These are phyloP conservation scores for Scolopax bukidnonensis DNA, from an alignment of 2,797 vertebrate genomes.

Conservation along the genomic window DNA sequence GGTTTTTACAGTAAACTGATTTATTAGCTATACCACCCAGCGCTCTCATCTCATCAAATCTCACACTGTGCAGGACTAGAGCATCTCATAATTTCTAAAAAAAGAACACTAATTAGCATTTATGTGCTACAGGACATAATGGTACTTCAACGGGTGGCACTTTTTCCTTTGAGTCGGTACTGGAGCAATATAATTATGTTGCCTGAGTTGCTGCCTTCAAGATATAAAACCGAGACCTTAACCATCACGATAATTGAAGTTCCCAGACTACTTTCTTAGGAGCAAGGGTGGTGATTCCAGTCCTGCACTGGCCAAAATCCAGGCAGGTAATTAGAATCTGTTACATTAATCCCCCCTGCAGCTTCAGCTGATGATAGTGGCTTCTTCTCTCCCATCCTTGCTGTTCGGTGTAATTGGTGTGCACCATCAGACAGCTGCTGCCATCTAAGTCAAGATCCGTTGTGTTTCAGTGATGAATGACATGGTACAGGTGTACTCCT, in stretches of 20 bases:
- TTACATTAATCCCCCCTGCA: not conserved
- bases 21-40: conserved; percentile 44
- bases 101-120: conserved; percentile 31
- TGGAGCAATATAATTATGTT: not conserved
- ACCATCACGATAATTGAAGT: not conserved
- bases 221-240: not conserved
- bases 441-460: not conserved
- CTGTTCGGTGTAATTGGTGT: not conserved
- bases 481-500: not conserved
- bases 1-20: conserved; percentile 57
- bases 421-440: not conserved
- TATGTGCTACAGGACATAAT: not conserved
- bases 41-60: conserved; percentile 33
- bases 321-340: conserved; percentile 32
- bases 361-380: not conserved
- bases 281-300: not conserved
- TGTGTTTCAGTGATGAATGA: not conserved
- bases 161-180: not conserved
- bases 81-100: conserved; percentile 40
- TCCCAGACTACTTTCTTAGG: not conserved
- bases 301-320: not conserved
- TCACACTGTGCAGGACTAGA: conserved; percentile 27
- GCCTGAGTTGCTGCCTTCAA: not conserved
- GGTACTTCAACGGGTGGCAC: not conserved
- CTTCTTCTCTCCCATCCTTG: not conserved